These are phyloP conservation scores for Nephrotoma guestfalica DNA, from an alignment of 2,888 invertebrate genomes.

Conservation along the genomic window DNA sequence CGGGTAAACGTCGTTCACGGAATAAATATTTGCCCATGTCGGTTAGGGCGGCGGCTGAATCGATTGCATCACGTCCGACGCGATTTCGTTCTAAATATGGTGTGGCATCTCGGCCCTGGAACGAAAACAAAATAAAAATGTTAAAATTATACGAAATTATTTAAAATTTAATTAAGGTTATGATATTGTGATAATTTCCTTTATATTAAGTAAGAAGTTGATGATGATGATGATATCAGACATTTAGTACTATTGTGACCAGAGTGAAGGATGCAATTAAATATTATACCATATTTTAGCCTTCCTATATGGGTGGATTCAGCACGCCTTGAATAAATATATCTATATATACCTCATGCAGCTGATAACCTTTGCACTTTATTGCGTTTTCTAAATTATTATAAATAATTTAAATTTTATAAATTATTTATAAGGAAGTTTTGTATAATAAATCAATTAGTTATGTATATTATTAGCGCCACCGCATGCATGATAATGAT, in stretches of 20 bases:
- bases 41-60: conserved; percentile 86
- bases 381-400: background rate
- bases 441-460: background rate
- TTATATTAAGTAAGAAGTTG: background rate
- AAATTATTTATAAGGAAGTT: background rate
- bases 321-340: background rate
- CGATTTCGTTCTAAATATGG: conserved; percentile 88
- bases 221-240: background rate
- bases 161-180: background rate
- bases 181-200: background rate
- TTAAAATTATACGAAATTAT: conserved; percentile 9
- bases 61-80: conserved; percentile 85
- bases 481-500: background rate
- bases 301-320: background rate
- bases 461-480: background rate
- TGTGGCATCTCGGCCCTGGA: conserved; percentile 83
- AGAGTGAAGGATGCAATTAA: background rate
- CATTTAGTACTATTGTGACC: background rate
- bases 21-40: conserved; percentile 97
- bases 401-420: background rate
- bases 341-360: background rate
- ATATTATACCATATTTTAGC: background rate
- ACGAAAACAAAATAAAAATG: conserved; percentile 11
- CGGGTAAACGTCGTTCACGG: conserved; percentile 82
- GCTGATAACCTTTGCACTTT: background rate